Percentiles rank a stretch among this genome's conserved stretches.
Conservation (phyloP, 1,140 invertebrate species). For the Tetragnatha versicolor region DNA sequence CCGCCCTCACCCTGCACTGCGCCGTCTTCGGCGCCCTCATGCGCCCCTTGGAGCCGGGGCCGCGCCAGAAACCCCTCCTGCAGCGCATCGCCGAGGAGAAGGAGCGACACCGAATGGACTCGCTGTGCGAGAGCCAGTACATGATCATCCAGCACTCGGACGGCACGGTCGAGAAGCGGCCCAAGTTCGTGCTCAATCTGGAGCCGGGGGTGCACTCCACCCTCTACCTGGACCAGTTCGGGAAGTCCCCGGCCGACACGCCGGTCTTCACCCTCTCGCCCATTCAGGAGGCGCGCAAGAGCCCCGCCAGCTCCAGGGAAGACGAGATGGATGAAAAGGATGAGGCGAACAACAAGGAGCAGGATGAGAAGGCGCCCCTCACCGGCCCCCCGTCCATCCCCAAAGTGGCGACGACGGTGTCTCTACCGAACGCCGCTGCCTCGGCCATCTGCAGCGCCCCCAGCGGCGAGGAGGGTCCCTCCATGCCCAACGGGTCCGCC, state of each 20-base stretch:
- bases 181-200: conserved; percentile 81
- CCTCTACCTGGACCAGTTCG: conserved; percentile 76
- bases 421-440: background rate
- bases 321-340: conserved; percentile 55
- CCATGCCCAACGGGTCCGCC: conserved; percentile 10
- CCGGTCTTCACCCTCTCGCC: conserved; percentile 55
- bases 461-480: background rate
- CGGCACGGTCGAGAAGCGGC: conserved; percentile 84
- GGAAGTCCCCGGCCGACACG: conserved; percentile 46
- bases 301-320: conserved; percentile 51
- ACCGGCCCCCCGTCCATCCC: conserved; percentile 27
- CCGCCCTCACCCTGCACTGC: conserved; percentile 81
- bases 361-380: conserved; percentile 26
- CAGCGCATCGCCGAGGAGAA: conserved; percentile 58
- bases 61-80: conserved; percentile 53
- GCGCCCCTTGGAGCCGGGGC: conserved; percentile 66
- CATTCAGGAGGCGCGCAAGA: conserved; percentile 53
- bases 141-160: conserved; percentile 85
- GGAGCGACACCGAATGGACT: conserved; percentile 48
- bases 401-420: conserved; percentile 35
- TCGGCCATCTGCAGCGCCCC: background rate
- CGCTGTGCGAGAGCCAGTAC: conserved; percentile 51
- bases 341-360: background rate
- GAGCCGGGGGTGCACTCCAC: conserved; percentile 92
- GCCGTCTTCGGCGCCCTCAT: conserved; percentile 85